Conservation (phyloP, 2,888 invertebrate genomes). For the Standfussiana lucernea region DNA sequence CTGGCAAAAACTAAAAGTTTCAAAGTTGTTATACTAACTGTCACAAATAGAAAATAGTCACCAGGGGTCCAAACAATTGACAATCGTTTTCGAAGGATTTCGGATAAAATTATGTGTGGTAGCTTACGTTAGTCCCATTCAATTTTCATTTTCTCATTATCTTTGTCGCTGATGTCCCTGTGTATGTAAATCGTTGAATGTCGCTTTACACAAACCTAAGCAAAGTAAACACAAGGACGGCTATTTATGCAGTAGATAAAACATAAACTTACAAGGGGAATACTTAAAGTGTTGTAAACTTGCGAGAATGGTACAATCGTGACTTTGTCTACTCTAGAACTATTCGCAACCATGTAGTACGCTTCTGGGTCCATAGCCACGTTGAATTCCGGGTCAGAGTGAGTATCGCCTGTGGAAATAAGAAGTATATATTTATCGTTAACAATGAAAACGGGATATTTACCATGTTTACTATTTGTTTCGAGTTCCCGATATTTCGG, state of each 20-base stretch:
- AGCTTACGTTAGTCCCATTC: background rate
- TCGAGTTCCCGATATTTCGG: too few species aligned
- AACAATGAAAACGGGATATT: too few species aligned
- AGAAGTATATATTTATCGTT: background rate
- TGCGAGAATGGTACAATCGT: conserved; percentile 78
- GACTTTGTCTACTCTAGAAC: conserved; percentile 72
- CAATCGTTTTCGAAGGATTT: background rate
- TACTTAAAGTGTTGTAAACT: conserved; percentile 63
- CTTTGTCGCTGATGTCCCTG: background rate
- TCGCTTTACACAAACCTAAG: too few species aligned
- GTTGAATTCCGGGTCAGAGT: conserved; percentile 76
- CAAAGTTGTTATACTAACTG: too few species aligned
- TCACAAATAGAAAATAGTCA: background rate
- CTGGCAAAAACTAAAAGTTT: background rate
- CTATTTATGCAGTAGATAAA: background rate
- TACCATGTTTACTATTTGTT: too few species aligned
- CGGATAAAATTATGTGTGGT: too few species aligned
- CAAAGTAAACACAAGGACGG: background rate
- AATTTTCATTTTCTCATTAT: background rate
- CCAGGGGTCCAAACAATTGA: background rate
- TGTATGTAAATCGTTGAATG: background rate
- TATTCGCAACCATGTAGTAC: conserved; percentile 73
- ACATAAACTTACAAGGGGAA: conserved; percentile 70
- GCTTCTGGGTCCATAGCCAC: conserved; percentile 79
- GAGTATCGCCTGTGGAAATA: conserved; percentile 63